Base-by-base conservation (phyloP, 2,888 invertebrate genomes). In the Gibbula magus region DNA sequence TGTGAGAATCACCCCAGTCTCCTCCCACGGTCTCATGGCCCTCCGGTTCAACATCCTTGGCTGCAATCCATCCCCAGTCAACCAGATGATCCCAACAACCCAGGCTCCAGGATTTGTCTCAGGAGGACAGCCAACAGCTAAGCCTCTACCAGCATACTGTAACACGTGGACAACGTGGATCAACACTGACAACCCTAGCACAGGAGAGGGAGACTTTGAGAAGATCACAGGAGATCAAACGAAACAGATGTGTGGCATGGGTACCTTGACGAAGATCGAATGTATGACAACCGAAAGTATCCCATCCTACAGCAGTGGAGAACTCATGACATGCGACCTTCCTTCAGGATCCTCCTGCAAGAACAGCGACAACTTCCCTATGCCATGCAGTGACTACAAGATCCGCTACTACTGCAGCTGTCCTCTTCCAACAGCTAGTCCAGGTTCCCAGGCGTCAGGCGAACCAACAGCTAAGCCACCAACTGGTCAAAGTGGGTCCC, bases 31-130 rank as follows among this genome's bases (percentile, higher is more conserved):
- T 16, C 80, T 75, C 16, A 85, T 86, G 78, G 88, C 85, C n/a
- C 35, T 89, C 52, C 80, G 89, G 39, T 89, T 89, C 70, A 86
- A 88, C 51, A 76, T 89, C 20, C 81, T 88, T 10, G 89, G 89
- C 16, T 89, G 89, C 79, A 84, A 86, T 75, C 85, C 88, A 61
- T 85, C 86, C 20, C 77, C 82, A 45, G 78, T 78, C 0, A 53
- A 76, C 45, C 53, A 18, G 66, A 54, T 35, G 7, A 52, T 35
- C 16, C 66, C 67, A 53, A 66, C 84, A 18, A 79, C 77, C 22
- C 70, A 77, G 4, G 76, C 83, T 18, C 52, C 77, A 56, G 56
- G 79, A 16, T 80, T 78, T 16, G 25, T 80, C 25, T 75, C 82
- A 18, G 73, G 20, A n/a, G 79, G 20, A 67, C 77, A 2, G 10